phyloP scores from a whole-genome alignment of 2,113 vertebrate genomes.

The Oxygymnocypris stewartii region DNA sequence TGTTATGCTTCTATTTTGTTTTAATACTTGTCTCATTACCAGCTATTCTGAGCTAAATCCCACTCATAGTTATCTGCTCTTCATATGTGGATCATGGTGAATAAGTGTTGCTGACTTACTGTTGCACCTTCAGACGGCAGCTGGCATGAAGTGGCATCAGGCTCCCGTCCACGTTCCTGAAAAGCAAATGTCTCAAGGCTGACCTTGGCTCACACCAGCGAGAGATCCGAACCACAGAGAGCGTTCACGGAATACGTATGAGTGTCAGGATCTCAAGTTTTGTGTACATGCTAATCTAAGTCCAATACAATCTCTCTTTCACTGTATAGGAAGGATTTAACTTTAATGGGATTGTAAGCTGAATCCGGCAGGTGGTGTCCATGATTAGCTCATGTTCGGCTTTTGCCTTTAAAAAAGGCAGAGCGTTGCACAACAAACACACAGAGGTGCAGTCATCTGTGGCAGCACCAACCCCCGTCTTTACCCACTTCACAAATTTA shows the following conservation, averaged over 20 bases:
- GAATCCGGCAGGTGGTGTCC: slow-evolving; percentile 48
- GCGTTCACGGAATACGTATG: not conserved
- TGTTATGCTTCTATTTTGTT: not conserved
- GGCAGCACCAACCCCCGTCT: not conserved
- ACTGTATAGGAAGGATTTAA: slow-evolving; percentile 42
- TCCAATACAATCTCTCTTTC: slow-evolving; percentile 36
- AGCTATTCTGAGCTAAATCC: not conserved
- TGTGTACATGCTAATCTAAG: slow-evolving; percentile 23
- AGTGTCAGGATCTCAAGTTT: slow-evolving; percentile 21
- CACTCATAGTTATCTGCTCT: not conserved
- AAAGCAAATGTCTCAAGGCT: slow-evolving; percentile 3
- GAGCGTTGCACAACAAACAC: slow-evolving; percentile 18
- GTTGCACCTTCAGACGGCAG: slow-evolving; percentile 20
- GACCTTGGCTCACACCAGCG: not conserved
- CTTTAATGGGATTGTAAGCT: slow-evolving; percentile 47
- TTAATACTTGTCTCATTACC: not conserved
- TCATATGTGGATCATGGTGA: not conserved
- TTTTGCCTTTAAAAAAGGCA: slow-evolving; percentile 39
- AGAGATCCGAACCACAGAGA: slow-evolving; percentile 7
- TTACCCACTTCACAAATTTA: not conserved
- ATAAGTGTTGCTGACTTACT: slow-evolving; percentile 16
- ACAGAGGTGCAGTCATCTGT: not conserved
- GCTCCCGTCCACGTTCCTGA: not conserved
- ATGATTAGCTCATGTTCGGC: slow-evolving; percentile 43
- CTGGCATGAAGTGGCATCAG: slow-evolving; percentile 43